Evolutionary conservation across 2,888 invertebrate species (phyloP).

Genomic region (Rhopalosiphum nymphaeae): DNA sequence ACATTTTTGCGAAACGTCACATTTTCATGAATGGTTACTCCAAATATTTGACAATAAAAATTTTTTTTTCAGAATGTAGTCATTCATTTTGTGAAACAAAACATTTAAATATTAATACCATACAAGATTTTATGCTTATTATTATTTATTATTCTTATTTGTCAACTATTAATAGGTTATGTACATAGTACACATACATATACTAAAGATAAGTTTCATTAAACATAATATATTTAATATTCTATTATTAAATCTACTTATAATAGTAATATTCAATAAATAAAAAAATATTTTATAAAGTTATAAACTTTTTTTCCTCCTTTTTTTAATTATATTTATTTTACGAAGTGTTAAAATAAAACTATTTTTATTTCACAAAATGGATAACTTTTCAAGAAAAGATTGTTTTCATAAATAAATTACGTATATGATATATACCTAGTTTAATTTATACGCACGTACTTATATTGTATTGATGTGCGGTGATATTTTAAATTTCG

Average conservation of each 20-base stretch:
- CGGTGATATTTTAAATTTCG: no score
- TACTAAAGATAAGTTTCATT: neutral
- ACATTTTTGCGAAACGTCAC: neutral
- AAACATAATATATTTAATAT: neutral
- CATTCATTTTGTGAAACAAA: neutral
- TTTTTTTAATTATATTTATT: neutral
- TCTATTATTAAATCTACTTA: no score
- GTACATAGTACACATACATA: neutral
- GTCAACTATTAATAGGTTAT: no score
- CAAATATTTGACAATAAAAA: neutral
- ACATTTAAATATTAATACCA: neutral
- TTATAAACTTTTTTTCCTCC: no score
- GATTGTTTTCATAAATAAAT: neutral
- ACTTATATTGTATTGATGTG: neutral
- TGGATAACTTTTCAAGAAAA: neutral
- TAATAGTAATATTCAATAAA: no score
- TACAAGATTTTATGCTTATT: no score
- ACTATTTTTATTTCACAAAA: neutral
- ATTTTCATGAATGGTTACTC: neutral
- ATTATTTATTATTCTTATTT: no score
- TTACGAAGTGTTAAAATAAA: neutral
- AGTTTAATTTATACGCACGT: neutral
- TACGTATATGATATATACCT: neutral
- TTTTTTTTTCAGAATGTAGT: neutral
- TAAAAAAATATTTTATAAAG: no score